Evolutionary conservation across 2,113 vertebrate species (phyloP), one percentile per base, ranked within the genome.

Genomic region (Anguilla rostrata): DNA sequence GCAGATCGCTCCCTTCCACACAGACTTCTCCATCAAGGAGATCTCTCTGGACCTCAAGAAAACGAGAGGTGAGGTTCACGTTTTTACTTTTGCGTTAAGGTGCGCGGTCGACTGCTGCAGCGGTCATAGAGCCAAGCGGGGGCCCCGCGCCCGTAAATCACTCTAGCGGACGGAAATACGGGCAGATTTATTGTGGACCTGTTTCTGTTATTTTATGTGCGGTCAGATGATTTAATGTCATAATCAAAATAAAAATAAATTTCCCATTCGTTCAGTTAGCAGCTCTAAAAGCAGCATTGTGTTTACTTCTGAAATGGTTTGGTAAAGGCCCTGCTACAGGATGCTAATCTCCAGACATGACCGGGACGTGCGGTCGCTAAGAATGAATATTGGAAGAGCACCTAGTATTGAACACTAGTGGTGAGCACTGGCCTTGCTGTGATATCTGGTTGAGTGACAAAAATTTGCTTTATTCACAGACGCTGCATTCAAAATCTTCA

Each of bases 31-130:
- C 96, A 99, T 99, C 96, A 99, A 99, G 95, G 98, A 99, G 95
- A 99, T 99, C 96, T 99, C 98, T 92, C 96, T 99, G 96, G 98
- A 99, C 95, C 97, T 99, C 95, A 99, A 98, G 97, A 99, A 97
- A 96, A 99, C 98, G 89, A 97, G 98, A 98, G 98, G 98, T 99
- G 96, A 92, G 34, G 18, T 66, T 53, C 12, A 53, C 49, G 12
- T 53, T 53, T 53, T 14, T 11, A 6, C 7, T 53, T 53, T 53
- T 53, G 12, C 49, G 12, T 14, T 14, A 53, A 4, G 43, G 43
- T 46, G 8, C 8, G 43, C 43, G 43, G 43, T 8, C 8, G 43
- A 46, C 43, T 6, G 8, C 43, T 14, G 56, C 18, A 60, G 18
- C 56, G 15, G 15, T 15, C 15, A 60, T 60, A 20, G 56, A 9